Evolutionary conservation across 2,113 vertebrate species (phyloP).

Genomic region (Dromiciops gliroides): DNA sequence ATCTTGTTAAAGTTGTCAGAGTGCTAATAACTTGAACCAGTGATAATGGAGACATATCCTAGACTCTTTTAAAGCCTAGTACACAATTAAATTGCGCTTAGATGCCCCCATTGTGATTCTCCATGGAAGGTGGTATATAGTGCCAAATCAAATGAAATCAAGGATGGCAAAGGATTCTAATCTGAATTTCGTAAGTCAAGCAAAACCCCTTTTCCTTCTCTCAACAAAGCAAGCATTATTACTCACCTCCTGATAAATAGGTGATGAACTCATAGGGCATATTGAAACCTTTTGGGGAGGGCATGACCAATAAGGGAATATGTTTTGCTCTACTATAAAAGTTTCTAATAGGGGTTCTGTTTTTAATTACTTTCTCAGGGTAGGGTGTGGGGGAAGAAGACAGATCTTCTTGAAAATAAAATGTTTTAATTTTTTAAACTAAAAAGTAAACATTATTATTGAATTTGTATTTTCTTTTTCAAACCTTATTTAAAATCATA

Average conservation of each 20-base stretch:
- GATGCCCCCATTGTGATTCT: conserved; percentile 13
- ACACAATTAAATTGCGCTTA: conserved; percentile 44
- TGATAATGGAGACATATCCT: not conserved
- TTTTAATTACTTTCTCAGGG: not conserved
- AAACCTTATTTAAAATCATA: not conserved
- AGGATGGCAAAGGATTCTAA: not conserved
- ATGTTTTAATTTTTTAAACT: not conserved
- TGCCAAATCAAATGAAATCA: conserved; percentile 37
- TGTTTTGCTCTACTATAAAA: not conserved
- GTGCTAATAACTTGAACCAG: conserved; percentile 14
- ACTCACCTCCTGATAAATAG: not conserved
- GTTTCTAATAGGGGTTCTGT: not conserved
- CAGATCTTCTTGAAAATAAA: not conserved
- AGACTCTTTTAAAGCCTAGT: not conserved
- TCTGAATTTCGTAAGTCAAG: conserved; percentile 25
- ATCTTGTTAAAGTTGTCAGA: conserved; percentile 16
- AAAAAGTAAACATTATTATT: not conserved
- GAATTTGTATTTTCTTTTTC: not conserved
- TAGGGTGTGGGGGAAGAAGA: not conserved
- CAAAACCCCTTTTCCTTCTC: conserved; percentile 29
- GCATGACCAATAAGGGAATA: not conserved
- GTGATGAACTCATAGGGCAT: not conserved
- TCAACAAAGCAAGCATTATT: not conserved
- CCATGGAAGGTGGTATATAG: not conserved
- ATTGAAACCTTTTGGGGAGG: not conserved